These are phyloP conservation scores for Dryadula phaetusa DNA, from an alignment of 2,888 invertebrate genomes.

Conservation along the genomic window DNA sequence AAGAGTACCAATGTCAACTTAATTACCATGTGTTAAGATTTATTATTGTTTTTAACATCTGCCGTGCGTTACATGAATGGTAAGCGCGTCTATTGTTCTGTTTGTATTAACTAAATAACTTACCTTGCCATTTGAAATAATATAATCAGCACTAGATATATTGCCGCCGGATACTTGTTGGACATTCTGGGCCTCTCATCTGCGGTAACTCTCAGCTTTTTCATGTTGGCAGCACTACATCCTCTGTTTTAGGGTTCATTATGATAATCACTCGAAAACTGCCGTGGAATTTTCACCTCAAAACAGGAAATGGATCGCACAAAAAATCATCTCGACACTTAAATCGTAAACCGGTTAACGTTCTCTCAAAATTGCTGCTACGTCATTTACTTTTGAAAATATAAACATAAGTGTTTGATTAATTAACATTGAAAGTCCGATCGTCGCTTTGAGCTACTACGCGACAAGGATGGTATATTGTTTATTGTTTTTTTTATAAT, in stretches of 20 bases:
- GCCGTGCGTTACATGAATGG: not conserved
- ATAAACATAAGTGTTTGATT: not conserved
- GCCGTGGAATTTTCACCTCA: conserved; percentile 52
- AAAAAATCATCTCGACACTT: conserved; percentile 28
- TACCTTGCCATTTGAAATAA: conserved; percentile 74
- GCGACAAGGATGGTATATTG: not conserved
- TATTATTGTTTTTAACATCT: conserved; percentile 13
- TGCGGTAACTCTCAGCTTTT: conserved; percentile 57
- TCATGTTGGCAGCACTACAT: conserved; percentile 81
- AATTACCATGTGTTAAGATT: conserved; percentile 43
- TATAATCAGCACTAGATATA: conserved; percentile 70
- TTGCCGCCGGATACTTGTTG: conserved; percentile 64
- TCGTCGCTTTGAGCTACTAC: not conserved
- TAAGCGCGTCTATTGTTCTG: not conserved
- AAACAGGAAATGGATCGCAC: conserved; percentile 31
- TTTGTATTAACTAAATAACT: conserved; percentile 48
- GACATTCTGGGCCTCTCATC: conserved; percentile 72
- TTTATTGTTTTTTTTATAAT: conserved; percentile 1
- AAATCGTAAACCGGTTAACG: conserved; percentile 37
- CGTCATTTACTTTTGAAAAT: conserved; percentile 7
- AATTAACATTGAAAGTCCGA: not conserved
- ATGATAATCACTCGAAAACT: conserved; percentile 48
- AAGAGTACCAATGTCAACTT: conserved; percentile 45
- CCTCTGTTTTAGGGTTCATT: conserved; percentile 72
- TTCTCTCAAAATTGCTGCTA: not conserved